A percentile compares a stretch with the other conserved stretches of the same genome.
phyloP scores from a whole-genome alignment of 2,113 vertebrate species.

The Cisticola juncidis region DNA sequence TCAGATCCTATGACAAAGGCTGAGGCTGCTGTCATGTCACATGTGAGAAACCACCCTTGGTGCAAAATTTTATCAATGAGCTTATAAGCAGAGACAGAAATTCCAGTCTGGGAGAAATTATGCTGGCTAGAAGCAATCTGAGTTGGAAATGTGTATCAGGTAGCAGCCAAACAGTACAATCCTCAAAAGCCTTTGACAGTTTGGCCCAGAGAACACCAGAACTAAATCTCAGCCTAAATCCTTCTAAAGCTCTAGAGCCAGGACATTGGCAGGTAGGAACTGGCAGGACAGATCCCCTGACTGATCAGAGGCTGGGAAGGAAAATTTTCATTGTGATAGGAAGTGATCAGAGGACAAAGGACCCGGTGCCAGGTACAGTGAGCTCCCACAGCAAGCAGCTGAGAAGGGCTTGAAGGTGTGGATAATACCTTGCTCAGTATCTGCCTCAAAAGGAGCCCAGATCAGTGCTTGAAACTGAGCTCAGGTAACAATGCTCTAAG shows the following conservation, averaged over 20 bases:
- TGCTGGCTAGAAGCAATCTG: neutral
- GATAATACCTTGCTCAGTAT: neutral
- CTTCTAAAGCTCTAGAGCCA: neutral
- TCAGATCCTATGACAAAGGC: neutral
- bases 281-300: neutral
- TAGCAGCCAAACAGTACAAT: neutral
- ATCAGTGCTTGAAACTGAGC: neutral
- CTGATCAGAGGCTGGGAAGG: neutral
- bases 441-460: neutral
- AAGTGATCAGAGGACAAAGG: neutral
- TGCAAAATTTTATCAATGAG: neutral
- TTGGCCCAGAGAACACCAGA: neutral
- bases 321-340: neutral
- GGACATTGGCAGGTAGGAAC: neutral
- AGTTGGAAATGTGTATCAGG: neutral
- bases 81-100: neutral
- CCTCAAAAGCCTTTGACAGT: neutral
- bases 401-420: neutral
- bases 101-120: neutral
- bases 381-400: neutral
- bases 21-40: neutral
- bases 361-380: fast-evolving
- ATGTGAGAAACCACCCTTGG: neutral
- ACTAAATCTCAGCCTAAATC: neutral
- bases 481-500: neutral